A percentile compares a stretch with the other conserved stretches of the same genome.
Conservation (phyloP, 2,113 vertebrate species). For the Plotosus lineatus region DNA sequence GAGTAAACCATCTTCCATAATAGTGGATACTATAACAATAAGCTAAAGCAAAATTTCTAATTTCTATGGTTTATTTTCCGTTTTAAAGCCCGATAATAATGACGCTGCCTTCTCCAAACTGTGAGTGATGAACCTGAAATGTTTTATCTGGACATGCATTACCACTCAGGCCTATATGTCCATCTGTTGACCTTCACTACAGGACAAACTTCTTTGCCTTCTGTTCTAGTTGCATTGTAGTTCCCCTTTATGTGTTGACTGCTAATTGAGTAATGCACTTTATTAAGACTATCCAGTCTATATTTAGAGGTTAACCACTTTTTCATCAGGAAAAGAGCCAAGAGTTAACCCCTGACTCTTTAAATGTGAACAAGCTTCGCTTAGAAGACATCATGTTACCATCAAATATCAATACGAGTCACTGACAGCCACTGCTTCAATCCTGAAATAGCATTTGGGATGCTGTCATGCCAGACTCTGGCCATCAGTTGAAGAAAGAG, state of each 20-base stretch:
- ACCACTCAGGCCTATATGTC: background rate
- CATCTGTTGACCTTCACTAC: slow-evolving; percentile 11
- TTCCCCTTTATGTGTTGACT: slow-evolving; percentile 4
- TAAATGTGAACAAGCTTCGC: background rate
- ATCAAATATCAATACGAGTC: slow-evolving; percentile 21
- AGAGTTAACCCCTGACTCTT: background rate
- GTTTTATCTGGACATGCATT: background rate
- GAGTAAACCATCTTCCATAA: no score
- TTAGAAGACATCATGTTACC: slow-evolving; percentile 11
- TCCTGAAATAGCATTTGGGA: slow-evolving; percentile 40
- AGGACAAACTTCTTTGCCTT: slow-evolving; percentile 24
- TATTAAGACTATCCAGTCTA: background rate
- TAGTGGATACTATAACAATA: no score
- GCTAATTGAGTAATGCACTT: slow-evolving; percentile 5
- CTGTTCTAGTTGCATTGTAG: background rate
- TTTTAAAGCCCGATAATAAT: no score
- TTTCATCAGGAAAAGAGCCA: background rate
- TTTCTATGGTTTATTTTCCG: no score
- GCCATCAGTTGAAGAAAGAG: slow-evolving; percentile 23
- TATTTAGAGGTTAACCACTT: slow-evolving; percentile 7
- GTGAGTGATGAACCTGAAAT: background rate
- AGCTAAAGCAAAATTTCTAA: no score
- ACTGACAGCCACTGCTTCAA: slow-evolving; percentile 16
- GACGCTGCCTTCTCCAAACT: no score
- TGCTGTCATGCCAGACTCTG: slow-evolving; percentile 38